Evolutionary conservation across 2,797 vertebrate species (phyloP), one percentile per base, ranked within the genome.

Genomic region (Agapornis canus): DNA sequence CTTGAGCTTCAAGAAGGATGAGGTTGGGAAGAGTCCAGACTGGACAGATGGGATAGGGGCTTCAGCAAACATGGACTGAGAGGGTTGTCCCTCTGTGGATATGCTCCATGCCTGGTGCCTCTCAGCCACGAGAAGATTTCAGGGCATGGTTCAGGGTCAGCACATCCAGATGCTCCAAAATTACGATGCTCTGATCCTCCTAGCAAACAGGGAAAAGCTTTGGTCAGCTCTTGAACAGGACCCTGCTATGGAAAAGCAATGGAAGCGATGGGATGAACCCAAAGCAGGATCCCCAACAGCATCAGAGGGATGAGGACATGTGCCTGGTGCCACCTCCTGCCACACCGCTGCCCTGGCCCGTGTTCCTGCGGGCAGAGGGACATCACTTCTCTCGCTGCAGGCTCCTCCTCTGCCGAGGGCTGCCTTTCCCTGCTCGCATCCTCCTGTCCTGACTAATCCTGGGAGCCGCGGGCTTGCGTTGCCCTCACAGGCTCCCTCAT

Each of bases 401-500:
- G 7, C 32, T 71, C 26, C 31, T 47, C 6, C 43, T 66, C 15
- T 14, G 14, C 40, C 48, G 49, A 0, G 48, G 54, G 11, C 31
- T 9, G 3, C 57, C 60, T 23, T 54, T 78, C 56, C 65, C 66
- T 79, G 43, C 61, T 59, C 1, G 6, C 25, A 25, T 47, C 54
- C 71, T 60, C 47, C 29, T 0, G 0, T 37, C 71, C 29, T 80
- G 79, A 93, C 45, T 80, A 92, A 91, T 63, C 29, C 42, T 1
- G 3, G 72, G 6, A 5, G 16, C 63, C 49, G 70, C 26, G 0
- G 0, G 37, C 90, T 72, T 1, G 0, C 3, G 10, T 54, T 47
- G 0, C 64, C 81, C 79, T 82, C 79, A 12, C 54, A 80, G 71
- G 73, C 45, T 47, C 60, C 49, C 75, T 82, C 48, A 0, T 43